phyloP scores from a whole-genome alignment of 2,797 vertebrate species.

The Takifugu rubripes region DNA sequence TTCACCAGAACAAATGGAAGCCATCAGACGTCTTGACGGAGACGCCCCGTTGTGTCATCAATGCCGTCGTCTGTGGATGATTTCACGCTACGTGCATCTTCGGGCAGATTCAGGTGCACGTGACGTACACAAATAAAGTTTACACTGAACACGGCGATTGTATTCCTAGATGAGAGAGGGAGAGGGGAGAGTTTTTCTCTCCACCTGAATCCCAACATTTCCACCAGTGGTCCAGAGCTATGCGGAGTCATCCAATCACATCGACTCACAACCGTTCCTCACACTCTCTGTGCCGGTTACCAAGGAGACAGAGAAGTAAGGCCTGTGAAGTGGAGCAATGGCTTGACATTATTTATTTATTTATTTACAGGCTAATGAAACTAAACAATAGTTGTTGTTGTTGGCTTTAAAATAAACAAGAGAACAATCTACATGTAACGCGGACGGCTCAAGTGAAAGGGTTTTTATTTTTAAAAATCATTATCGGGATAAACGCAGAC shows the following conservation, averaged over 20 bases:
- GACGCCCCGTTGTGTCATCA: too few relatives aligned
- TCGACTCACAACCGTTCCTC: slow-evolving; percentile 64
- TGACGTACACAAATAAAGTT: too few relatives aligned
- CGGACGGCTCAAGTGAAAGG: too few relatives aligned
- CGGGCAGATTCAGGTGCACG: too few relatives aligned
- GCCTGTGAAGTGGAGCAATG: slow-evolving; percentile 67
- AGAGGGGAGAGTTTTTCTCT: slow-evolving; percentile 36
- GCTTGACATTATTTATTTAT: slow-evolving; percentile 48
- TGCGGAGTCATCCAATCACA: slow-evolving; percentile 63
- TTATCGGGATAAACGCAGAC: background rate
- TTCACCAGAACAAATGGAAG: too few relatives aligned
- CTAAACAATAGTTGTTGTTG: too few relatives aligned
- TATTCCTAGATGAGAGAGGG: slow-evolving; percentile 29
- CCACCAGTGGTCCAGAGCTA: slow-evolving; percentile 67
- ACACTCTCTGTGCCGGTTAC: slow-evolving; percentile 64
- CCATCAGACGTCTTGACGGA: too few relatives aligned
- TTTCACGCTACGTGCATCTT: too few relatives aligned
- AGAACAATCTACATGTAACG: too few relatives aligned
- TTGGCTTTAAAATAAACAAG: too few relatives aligned
- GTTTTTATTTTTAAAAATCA: too few relatives aligned
- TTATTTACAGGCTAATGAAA: slow-evolving; percentile 6
- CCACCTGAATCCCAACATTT: slow-evolving; percentile 63
- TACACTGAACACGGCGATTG: slow-evolving; percentile 19
- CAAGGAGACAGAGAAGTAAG: slow-evolving; percentile 72
- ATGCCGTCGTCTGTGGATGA: too few relatives aligned